phyloP scores from a whole-genome alignment of 2,888 invertebrate genomes.

The Disparrhopalites patrizii region DNA sequence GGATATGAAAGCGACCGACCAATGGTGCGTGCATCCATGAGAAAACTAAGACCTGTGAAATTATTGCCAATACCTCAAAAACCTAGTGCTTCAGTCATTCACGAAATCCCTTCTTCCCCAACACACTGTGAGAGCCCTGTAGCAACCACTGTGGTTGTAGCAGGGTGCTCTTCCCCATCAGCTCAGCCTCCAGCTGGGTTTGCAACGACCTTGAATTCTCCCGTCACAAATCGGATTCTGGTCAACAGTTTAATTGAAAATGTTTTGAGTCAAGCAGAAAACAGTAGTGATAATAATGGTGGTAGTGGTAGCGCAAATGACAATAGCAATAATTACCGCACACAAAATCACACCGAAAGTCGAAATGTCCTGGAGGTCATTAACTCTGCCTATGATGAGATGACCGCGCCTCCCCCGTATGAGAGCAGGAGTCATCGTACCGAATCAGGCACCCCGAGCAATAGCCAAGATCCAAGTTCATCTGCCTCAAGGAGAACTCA shows the following conservation, averaged over 20 bases:
- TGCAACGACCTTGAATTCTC: slow-evolving; percentile 34
- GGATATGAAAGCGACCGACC: slow-evolving; percentile 47
- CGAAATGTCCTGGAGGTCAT: too few species aligned
- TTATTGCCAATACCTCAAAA: slow-evolving; percentile 32
- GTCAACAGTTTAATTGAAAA: slow-evolving; percentile 27
- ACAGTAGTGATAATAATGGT: neutral
- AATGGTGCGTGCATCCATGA: slow-evolving; percentile 47
- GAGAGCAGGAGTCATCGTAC: neutral
- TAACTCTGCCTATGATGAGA: too few species aligned
- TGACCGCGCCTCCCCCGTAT: too few species aligned
- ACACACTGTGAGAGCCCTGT: too few species aligned
- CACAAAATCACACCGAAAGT: too few species aligned
- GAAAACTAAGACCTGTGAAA: slow-evolving; percentile 44
- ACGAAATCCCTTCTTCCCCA: too few species aligned
- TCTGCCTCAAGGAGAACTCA: too few species aligned
- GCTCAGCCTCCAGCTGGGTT: slow-evolving; percentile 20
- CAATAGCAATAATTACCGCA: neutral
- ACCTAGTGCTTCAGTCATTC: neutral
- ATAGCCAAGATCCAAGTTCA: too few species aligned
- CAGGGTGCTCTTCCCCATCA: neutral
- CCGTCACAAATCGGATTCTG: slow-evolving; percentile 40
- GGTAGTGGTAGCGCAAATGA: neutral
- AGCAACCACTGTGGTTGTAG: too few species aligned
- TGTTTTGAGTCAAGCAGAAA: too few species aligned
- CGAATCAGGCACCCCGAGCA: neutral